Percentiles rank a stretch among this genome's conserved stretches.
phyloP scores from a whole-genome alignment of 2,888 invertebrate genomes.

The Drosophila barbarae region DNA sequence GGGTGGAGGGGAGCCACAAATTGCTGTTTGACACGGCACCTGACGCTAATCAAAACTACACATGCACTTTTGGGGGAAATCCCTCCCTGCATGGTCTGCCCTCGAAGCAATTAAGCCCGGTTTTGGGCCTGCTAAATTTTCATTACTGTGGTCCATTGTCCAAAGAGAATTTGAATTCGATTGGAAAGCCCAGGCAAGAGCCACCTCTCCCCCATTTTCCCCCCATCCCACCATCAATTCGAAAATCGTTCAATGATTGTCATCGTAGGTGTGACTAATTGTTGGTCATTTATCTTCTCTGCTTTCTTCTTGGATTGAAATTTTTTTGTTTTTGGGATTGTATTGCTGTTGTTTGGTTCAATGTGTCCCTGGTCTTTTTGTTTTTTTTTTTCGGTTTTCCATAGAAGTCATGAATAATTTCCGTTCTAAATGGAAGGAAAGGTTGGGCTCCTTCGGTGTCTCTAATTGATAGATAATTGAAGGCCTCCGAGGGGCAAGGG shows the following conservation, averaged over 20 bases:
- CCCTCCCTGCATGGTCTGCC: background rate
- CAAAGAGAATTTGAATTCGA: slow-evolving; percentile 29
- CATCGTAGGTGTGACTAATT: slow-evolving; percentile 75
- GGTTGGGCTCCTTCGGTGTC: slow-evolving; percentile 34
- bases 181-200: slow-evolving; percentile 7
- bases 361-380: slow-evolving; percentile 23
- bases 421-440: slow-evolving; percentile 45
- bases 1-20: slow-evolving; percentile 54
- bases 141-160: slow-evolving; percentile 67
- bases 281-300: slow-evolving; percentile 72
- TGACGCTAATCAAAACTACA: slow-evolving; percentile 74
- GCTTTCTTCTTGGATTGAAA: slow-evolving; percentile 36
- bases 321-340: slow-evolving; percentile 12
- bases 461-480: slow-evolving; percentile 68
- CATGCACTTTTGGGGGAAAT: slow-evolving; percentile 29
- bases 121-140: slow-evolving; percentile 43
- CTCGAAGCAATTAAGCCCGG: slow-evolving; percentile 31
- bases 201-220: background rate
- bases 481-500: slow-evolving; percentile 22
- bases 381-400: slow-evolving; percentile 44
- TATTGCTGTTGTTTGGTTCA: slow-evolving; percentile 5
- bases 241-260: slow-evolving; percentile 71
- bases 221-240: slow-evolving; percentile 29
- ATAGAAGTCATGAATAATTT: slow-evolving; percentile 70
- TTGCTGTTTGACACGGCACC: slow-evolving; percentile 75